A percentile compares a stretch with the other conserved stretches of the same genome.
Evolutionary conservation across 1,140 invertebrate genomes (phyloP).

Genomic region (Metaphire vulgaris): DNA sequence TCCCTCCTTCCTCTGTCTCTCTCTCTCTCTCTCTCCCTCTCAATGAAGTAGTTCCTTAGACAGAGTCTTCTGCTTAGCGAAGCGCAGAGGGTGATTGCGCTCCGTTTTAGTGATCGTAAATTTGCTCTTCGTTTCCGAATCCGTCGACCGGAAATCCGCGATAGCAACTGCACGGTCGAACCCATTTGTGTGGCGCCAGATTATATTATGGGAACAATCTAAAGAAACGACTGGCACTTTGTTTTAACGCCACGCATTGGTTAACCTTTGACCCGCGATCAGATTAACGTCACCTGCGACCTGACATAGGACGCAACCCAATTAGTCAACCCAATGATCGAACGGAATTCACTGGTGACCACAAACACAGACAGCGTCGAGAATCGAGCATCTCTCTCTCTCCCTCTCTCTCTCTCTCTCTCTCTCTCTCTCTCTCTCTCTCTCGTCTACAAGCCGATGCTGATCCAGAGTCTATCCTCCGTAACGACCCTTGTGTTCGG

Average conservation of each 20-base stretch:
- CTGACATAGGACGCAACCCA: neutral
- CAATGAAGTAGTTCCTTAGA: too few species aligned
- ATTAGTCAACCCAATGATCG: too few species aligned
- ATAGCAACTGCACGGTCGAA: neutral
- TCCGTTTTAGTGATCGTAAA: neutral
- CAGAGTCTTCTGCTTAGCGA: too few species aligned
- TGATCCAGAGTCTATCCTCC: neutral
- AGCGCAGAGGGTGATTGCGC: too few species aligned
- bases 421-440: neutral
- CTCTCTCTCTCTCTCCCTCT: too few species aligned
- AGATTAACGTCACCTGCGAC: neutral
- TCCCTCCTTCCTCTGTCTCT: too few species aligned
- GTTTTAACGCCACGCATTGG: neutral
- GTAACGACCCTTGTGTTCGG: neutral
- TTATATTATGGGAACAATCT: neutral
- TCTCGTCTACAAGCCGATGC: neutral
- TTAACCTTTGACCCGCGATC: neutral
- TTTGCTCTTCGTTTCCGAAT: neutral
- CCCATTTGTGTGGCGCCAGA: neutral
- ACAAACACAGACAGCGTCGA: too few species aligned
- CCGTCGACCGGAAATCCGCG: neutral
- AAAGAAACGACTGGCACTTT: neutral
- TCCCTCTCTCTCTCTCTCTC: neutral
- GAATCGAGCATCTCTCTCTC: neutral
- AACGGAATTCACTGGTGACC: too few species aligned